Evolutionary conservation across 2,888 invertebrate genomes (phyloP).

Genomic region (Thyatira batis): DNA sequence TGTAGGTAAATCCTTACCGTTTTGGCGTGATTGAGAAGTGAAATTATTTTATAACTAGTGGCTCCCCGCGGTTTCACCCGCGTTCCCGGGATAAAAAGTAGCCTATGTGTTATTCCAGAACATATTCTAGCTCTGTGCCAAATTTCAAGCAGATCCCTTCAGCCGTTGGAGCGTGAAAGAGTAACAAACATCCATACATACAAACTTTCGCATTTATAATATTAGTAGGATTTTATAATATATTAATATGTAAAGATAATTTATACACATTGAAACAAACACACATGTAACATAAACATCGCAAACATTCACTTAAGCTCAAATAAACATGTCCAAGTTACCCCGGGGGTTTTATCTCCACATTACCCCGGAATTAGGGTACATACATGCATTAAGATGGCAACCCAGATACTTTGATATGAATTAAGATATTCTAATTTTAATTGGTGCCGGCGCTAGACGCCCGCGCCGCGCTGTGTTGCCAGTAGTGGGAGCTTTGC

Average conservation of each 20-base stretch:
- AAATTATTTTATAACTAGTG: too few species aligned
- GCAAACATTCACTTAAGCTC: constrained; percentile 71
- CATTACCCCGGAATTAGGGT: constrained; percentile 78
- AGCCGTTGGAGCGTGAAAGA: too few species aligned
- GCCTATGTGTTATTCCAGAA: too few species aligned
- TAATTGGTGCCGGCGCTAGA: constrained; percentile 62
- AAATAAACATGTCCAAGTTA: constrained; percentile 75
- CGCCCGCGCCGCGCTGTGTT: constrained; percentile 40
- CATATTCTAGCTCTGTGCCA: too few species aligned
- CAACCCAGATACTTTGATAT: constrained; percentile 83
- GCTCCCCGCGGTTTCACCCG: too few species aligned
- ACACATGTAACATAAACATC: constrained; percentile 19
- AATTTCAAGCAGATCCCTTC: too few species aligned
- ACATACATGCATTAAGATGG: constrained; percentile 79
- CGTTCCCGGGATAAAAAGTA: too few species aligned
- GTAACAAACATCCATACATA: too few species aligned
- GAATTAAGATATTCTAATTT: constrained; percentile 89
- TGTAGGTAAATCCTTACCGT: constrained; percentile 5
- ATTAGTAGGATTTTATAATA: background rate
- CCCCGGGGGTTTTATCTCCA: constrained; percentile 61
- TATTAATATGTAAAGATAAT: background rate
- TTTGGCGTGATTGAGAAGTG: too few species aligned
- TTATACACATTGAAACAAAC: background rate
- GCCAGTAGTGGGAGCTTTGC: constrained; percentile 29
- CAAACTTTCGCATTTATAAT: too few species aligned